phyloP scores from a whole-genome alignment of 2,888 invertebrate genomes.

The Philereme transversata region DNA sequence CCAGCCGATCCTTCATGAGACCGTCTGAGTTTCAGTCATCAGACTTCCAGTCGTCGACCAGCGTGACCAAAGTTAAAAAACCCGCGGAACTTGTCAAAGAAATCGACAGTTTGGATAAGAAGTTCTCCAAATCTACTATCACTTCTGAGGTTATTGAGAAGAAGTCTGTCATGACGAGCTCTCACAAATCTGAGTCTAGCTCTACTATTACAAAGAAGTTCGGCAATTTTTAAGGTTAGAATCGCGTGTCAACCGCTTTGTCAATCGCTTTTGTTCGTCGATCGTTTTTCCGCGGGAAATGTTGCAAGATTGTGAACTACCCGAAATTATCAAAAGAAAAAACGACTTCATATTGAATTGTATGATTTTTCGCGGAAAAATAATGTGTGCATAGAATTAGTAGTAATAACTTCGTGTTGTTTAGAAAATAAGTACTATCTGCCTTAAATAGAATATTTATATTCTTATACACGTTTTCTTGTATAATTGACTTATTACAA shows the following conservation, averaged over 20 bases:
- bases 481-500: slow-evolving; percentile 9
- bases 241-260: slow-evolving; percentile 30
- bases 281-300: slow-evolving; percentile 25
- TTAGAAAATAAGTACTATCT: slow-evolving; percentile 19
- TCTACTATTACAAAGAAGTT: slow-evolving; percentile 84
- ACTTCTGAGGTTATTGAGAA: slow-evolving; percentile 87
- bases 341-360: not conserved
- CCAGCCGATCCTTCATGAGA: slow-evolving; percentile 78
- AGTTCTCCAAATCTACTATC: slow-evolving; percentile 87
- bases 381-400: slow-evolving; percentile 18
- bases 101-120: slow-evolving; percentile 85
- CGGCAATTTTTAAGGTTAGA: slow-evolving; percentile 71
- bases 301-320: slow-evolving; percentile 1
- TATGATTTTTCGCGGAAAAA: slow-evolving; percentile 3
- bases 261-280: slow-evolving; percentile 27
- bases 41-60: slow-evolving; percentile 62
- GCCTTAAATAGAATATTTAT: slow-evolving; percentile 26
- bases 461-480: slow-evolving; percentile 13
- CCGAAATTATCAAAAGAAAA: slow-evolving; percentile 3
- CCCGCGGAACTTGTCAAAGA: slow-evolving; percentile 74
- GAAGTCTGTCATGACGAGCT: slow-evolving; percentile 87
- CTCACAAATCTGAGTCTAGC: slow-evolving; percentile 83
- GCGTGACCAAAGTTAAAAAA: slow-evolving; percentile 63
- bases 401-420: slow-evolving; percentile 15
- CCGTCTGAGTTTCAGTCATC: slow-evolving; percentile 78